A percentile compares a stretch with the other conserved stretches of the same genome.
Evolutionary conservation across 2,888 invertebrate species (phyloP).

Genomic region (Rotaria macrura): DNA sequence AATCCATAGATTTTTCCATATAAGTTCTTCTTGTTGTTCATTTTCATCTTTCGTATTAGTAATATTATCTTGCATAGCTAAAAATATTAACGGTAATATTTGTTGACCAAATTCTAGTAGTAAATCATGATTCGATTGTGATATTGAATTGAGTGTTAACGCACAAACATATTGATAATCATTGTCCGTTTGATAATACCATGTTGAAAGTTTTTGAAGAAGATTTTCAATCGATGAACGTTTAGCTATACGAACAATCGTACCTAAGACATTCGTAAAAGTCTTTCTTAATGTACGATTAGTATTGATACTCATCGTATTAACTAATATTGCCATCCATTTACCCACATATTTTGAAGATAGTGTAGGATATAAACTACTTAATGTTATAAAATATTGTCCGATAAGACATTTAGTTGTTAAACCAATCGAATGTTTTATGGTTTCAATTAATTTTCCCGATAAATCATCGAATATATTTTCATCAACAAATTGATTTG

Average conservation of each 20-base stretch:
- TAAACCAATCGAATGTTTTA: constrained; percentile 67
- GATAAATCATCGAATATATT: constrained; percentile 67
- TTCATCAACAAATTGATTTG: constrained; percentile 56
- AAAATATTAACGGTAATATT: constrained; percentile 70
- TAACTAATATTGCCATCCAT: constrained; percentile 59
- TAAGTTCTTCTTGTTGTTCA: constrained; percentile 16
- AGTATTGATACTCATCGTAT: constrained; percentile 66
- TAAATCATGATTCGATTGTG: constrained; percentile 66
- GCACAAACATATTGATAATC: constrained; percentile 57
- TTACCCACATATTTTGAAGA: constrained; percentile 57
- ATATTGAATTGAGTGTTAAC: constrained; percentile 63
- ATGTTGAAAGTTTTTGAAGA: constrained; percentile 57
- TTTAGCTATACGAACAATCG: constrained; percentile 67
- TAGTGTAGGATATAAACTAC: constrained; percentile 50
- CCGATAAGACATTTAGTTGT: constrained; percentile 60
- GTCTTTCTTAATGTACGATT: constrained; percentile 72
- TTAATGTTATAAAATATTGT: constrained; percentile 46
- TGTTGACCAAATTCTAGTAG: constrained; percentile 66
- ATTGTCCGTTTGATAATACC: constrained; percentile 64
- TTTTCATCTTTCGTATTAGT: background rate
- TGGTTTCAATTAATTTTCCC: constrained; percentile 63
- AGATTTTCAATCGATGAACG: constrained; percentile 61
- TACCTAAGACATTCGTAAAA: constrained; percentile 71
- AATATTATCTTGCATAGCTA: constrained; percentile 72
- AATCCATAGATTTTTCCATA: background rate